phyloP scores from a whole-genome alignment of 30 jellyfish, hydroid and myxozoan genomes.

The Sanderia malayensis region DNA sequence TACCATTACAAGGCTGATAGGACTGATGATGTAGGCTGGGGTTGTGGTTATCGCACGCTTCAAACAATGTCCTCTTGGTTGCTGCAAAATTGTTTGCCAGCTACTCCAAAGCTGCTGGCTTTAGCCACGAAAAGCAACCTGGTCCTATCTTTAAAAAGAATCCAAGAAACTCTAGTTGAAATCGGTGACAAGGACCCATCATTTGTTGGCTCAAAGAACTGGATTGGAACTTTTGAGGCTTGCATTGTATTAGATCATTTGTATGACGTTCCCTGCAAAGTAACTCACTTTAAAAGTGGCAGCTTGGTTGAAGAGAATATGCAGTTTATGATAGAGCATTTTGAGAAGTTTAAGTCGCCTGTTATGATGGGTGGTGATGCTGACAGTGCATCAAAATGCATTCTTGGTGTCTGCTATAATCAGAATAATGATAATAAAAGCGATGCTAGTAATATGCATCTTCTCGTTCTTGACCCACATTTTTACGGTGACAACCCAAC shows the following conservation, averaged over 20 bases:
- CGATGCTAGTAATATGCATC: neutral
- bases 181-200: slow-evolving; percentile 52
- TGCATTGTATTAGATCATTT: slow-evolving; percentile 53
- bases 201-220: slow-evolving; percentile 60
- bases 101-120: no score
- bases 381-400: slow-evolving; percentile 67
- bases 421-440: neutral
- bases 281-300: slow-evolving; percentile 54
- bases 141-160: slow-evolving; percentile 51
- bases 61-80: slow-evolving; percentile 82
- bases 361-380: slow-evolving; percentile 87
- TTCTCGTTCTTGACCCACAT: slow-evolving; percentile 44
- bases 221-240: slow-evolving; percentile 80
- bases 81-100: no score
- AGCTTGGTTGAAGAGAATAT: neutral
- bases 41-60: slow-evolving; percentile 77
- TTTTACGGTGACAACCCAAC: slow-evolving; percentile 28
- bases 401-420: slow-evolving; percentile 34
- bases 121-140: slow-evolving; percentile 26
- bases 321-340: slow-evolving; percentile 31
- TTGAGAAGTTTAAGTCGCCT: slow-evolving; percentile 43
- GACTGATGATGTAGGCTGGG: slow-evolving; percentile 75
- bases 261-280: slow-evolving; percentile 50
- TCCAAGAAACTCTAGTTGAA: slow-evolving; percentile 44
- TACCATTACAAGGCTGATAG: slow-evolving; percentile 69